phyloP scores from a whole-genome alignment of 2,113 vertebrate species.

The Larimichthys crocea region DNA sequence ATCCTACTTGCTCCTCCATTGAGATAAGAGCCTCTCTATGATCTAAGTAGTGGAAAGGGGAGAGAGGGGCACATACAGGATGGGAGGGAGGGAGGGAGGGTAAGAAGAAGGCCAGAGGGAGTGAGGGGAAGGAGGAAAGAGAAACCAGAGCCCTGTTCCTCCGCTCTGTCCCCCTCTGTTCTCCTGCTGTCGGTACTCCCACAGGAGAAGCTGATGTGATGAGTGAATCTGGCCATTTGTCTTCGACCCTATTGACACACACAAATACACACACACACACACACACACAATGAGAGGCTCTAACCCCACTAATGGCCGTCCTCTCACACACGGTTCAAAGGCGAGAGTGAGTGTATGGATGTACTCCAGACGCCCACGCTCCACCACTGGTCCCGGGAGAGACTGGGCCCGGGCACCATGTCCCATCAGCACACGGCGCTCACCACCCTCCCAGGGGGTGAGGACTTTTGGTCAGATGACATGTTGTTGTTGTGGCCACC shows the following conservation, averaged over 20 bases:
- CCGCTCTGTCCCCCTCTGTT: constrained; percentile 33
- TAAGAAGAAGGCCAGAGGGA: constrained; percentile 11
- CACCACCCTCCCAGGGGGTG: constrained; percentile 39
- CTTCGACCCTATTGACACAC: constrained; percentile 61
- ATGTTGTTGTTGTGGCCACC: constrained; percentile 19
- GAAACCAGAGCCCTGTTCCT: constrained; percentile 63
- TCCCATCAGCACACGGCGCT: constrained; percentile 58
- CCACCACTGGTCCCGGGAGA: constrained; percentile 53
- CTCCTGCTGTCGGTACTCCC: constrained; percentile 66
- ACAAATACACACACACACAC: constrained; percentile 39
- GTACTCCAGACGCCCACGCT: constrained; percentile 64
- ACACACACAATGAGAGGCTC: constrained; percentile 38
- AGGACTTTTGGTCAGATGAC: constrained; percentile 42
- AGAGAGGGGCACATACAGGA: constrained; percentile 32
- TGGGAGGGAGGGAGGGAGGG: constrained; percentile 22
- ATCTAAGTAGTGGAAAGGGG: constrained; percentile 33
- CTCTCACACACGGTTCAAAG: constrained; percentile 73
- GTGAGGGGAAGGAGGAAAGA: constrained; percentile 20
- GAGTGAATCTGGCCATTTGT: constrained; percentile 86
- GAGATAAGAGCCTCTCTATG: constrained; percentile 77
- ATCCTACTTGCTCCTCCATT: constrained; percentile 74
- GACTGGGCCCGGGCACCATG: constrained; percentile 42
- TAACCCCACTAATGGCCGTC: constrained; percentile 75
- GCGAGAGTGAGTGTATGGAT: constrained; percentile 44
- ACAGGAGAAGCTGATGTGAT: constrained; percentile 75